Base-by-base conservation (phyloP, 2,888 invertebrate genomes). In the Helleia helle region DNA sequence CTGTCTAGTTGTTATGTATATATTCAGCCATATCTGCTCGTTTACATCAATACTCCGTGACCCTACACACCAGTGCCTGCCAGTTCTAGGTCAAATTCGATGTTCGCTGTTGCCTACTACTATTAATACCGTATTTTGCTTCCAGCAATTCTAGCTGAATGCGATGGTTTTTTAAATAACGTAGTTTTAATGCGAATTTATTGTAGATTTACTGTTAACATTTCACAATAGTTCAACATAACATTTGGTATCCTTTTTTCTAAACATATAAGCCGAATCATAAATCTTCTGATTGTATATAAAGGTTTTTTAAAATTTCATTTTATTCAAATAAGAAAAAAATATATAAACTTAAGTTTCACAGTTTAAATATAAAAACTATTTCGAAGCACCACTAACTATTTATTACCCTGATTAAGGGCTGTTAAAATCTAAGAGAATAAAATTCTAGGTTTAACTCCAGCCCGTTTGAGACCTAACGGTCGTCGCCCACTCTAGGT, bases 401-500 rank as follows among this genome's bases (percentile, higher is more conserved):
- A 22, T 22, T 22, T 22, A 22, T 8, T 22, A 8, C 22, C 3
- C 7, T 8, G 22, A 29, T 27, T 27, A 29, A 3, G 14, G 8
- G 12, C 29, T 29, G 12, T 13, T 13, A 13, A 29, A 13, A 29
- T n/a, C 14, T 13, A 13, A n/a, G n/a, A n/a, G 26, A 11, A 38
- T 27, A 27, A 38, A 38, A 38, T 11, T 12, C 37, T 26, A 14
- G 42, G 44, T 44, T 48, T 38, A 44, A 49, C 43, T 44, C 38
- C 56, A 51, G 48, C 52, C 46, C 38, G n/a, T n/a, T n/a, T 47
- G 50, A 53, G 58, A 53, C 50, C 62, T 79, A 80, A 80, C 80
- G 80, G 79, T 69, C 61, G 68, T 60, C 60, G 75, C 80, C 77
- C 80, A 77, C 81, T 74, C 69, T 60, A 71, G 75, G 77, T 77